A percentile compares a stretch with the other conserved stretches of the same genome.
Evolutionary conservation across 1,140 invertebrate genomes (phyloP).

Genomic region (Samia ricini): DNA sequence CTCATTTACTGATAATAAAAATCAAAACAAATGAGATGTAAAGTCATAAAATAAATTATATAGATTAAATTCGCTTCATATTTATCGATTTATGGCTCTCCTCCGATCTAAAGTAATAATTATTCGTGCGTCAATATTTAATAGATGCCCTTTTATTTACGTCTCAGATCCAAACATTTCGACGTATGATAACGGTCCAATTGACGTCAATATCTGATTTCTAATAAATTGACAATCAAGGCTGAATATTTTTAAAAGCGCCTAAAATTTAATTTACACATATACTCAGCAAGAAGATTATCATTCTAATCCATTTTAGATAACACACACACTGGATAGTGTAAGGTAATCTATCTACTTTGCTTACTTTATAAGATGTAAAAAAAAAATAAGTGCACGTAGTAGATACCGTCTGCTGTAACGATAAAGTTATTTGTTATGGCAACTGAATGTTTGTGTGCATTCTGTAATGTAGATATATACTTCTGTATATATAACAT

Average conservation of each 20-base stretch:
- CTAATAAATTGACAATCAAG: constrained; percentile 1
- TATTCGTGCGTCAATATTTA: neutral
- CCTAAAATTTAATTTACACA: neutral
- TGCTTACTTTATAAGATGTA: too few species aligned
- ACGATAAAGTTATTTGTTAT: constrained; percentile 16
- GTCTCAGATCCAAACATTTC: neutral
- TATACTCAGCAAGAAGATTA: neutral
- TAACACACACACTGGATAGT: too few species aligned
- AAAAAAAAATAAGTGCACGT: too few species aligned
- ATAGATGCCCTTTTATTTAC: constrained; percentile 2
- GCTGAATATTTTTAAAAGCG: neutral
- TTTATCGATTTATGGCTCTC: neutral
- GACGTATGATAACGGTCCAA: neutral
- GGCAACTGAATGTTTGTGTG: constrained; percentile 22
- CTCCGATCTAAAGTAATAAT: neutral
- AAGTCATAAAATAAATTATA: neutral
- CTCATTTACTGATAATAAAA: too few species aligned
- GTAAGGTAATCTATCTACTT: too few species aligned
- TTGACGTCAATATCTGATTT: constrained; percentile 4
- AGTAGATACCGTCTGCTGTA: neutral
- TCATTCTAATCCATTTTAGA: neutral
- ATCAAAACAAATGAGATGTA: neutral
- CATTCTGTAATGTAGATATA: constrained; percentile 16
- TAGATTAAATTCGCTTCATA: neutral
- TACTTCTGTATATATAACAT: constrained; percentile 2